phyloP scores from a whole-genome alignment of 2,888 invertebrate genomes.

The Melieria omissa region DNA sequence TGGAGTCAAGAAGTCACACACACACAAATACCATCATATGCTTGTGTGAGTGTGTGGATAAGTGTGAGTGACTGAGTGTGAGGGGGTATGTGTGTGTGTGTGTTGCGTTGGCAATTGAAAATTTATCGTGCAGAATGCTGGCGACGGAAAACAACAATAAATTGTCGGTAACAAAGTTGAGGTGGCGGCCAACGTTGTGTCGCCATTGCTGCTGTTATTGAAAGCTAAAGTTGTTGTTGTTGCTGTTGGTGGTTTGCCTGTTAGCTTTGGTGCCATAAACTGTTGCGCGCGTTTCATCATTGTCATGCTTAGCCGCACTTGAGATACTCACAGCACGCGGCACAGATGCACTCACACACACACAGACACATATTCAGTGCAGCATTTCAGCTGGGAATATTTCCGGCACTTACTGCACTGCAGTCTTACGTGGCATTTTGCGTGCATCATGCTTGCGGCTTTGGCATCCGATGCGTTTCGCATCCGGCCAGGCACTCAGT shows the following conservation, averaged over 20 bases:
- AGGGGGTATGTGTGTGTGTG: too few species aligned
- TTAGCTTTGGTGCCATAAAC: conserved; percentile 43
- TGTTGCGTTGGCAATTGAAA: conserved; percentile 50
- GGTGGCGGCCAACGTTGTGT: neutral
- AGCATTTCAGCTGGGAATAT: neutral
- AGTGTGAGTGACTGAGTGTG: too few species aligned
- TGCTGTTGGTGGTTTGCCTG: conserved; percentile 3
- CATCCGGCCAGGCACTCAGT: too few species aligned
- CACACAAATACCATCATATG: too few species aligned
- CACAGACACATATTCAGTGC: neutral
- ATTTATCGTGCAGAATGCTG: conserved; percentile 50
- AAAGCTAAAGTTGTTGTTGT: neutral
- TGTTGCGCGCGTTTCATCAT: conserved; percentile 57
- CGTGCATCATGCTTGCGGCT: too few species aligned
- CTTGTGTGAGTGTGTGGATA: too few species aligned
- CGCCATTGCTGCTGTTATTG: conserved; percentile 2
- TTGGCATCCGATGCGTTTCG: too few species aligned
- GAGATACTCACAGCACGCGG: conserved; percentile 41
- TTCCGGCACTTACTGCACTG: too few species aligned
- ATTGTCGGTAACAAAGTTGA: conserved; percentile 55
- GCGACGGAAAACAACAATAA: conserved; percentile 50
- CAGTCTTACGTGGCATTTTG: too few species aligned
- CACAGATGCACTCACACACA: neutral
- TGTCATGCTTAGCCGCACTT: conserved; percentile 56
- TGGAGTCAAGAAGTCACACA: too few species aligned